Percentiles rank a stretch among this genome's conserved stretches.
Evolutionary conservation across 2,113 vertebrate genomes (phyloP).

Genomic region (Mesoclemmys tuberculata): DNA sequence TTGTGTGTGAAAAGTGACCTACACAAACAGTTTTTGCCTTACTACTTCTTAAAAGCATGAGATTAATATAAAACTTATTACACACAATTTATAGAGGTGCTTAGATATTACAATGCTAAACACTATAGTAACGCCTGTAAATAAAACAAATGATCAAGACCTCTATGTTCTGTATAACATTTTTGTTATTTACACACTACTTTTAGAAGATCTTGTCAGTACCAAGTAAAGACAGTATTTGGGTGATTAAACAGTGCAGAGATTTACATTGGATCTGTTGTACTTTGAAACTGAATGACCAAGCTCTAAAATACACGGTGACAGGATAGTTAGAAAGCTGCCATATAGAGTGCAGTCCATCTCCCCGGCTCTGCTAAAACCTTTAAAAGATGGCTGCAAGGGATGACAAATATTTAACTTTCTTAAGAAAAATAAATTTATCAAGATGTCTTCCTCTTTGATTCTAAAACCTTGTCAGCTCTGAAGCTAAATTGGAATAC

Average conservation of each 20-base stretch:
- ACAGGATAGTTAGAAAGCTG: conserved; percentile 14
- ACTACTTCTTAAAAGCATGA: not conserved
- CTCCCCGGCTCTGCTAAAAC: conserved; percentile 16
- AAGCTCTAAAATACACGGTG: conserved; percentile 20
- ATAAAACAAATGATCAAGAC: not conserved
- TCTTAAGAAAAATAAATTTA: not conserved
- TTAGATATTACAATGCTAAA: conserved; percentile 8
- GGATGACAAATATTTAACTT: conserved; percentile 58
- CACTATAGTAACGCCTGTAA: rapidly evolving
- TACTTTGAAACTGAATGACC: conserved; percentile 26
- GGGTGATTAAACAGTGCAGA: conserved; percentile 5
- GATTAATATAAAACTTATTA: not conserved
- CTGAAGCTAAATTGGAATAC: not conserved
- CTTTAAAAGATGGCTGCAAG: not conserved
- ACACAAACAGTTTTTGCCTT: not conserved
- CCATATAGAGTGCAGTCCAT: not conserved
- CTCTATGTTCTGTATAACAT: not conserved
- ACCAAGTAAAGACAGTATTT: not conserved
- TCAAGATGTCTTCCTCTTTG: conserved; percentile 5
- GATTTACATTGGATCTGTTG: not conserved
- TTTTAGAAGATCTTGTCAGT: not conserved
- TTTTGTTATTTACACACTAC: not conserved
- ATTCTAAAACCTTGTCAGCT: not conserved
- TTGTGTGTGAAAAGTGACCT: not conserved
- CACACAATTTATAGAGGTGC: not conserved